Base-by-base conservation (phyloP, 2,113 vertebrate genomes). In the Tupaia tana region DNA sequence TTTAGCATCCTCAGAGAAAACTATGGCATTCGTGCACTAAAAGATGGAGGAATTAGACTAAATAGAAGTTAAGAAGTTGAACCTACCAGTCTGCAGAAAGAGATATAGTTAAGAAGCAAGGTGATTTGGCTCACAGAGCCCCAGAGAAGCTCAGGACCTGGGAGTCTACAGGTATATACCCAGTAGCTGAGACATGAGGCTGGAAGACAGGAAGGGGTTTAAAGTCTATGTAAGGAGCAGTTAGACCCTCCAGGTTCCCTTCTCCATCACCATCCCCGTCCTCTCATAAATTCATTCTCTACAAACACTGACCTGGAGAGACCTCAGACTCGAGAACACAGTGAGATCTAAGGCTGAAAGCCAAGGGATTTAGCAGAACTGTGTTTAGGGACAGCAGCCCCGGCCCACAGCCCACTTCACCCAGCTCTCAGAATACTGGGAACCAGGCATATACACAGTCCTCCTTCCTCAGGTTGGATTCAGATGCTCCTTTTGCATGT, bases 221-320 rank as follows among this genome's bases (percentile, higher is more conserved):
- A 29, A 89, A 70, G 16, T 74, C n/a, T 90, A 14, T 29, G 15
- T 54, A 52, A 43, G 85, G 19, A 27, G 59, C 73, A 69, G 27
- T 58, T 11, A 61, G n/a, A 79, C 54, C n/a, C 75, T 93, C 54
- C 66, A 78, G 85, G 84, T 86, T 90, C 85, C 75, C 80, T 56
- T 66, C 84, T 75, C 24, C 7, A 54, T 7, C 54, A 70, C 54
- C 34, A 87, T 27, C 56, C 52, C 67, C 59, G 59, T 31, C 31
- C 58, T 86, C 58, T 96, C 74, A 88, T 80, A 67, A 69, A 93
- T 61, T 96, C 86, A 92, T 90, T 85, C 86, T 90, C 80, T 71
- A 31, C 58, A 96, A 90, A 80, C 80, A 89, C 10, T 64, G 34
- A 64, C 54, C 15, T 89, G 34, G 43, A 95, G 63, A 70, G 43